Conservation (phyloP, 2,888 invertebrate species). For the Brenthis ino region DNA sequence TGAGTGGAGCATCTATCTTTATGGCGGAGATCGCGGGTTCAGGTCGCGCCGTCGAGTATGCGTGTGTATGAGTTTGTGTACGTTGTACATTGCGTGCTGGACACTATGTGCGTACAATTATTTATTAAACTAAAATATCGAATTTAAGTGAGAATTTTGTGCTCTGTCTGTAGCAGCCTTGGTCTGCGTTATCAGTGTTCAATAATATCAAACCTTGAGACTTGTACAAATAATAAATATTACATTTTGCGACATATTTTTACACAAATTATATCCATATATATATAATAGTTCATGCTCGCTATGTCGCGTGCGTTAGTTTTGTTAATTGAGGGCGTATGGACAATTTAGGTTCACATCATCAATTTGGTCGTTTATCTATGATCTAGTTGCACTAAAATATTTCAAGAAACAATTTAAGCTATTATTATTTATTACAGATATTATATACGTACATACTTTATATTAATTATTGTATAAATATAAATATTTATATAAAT, state of each 20-base stretch:
- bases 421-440: not conserved
- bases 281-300: not conserved
- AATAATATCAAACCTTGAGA: constrained; percentile 8
- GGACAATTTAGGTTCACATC: not conserved
- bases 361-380: not conserved
- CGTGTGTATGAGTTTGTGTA: too few relatives aligned
- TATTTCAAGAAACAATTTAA: not conserved
- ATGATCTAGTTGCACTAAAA: not conserved
- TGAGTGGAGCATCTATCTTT: too few relatives aligned
- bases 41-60: too few relatives aligned
- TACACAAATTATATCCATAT: not conserved
- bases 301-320: not conserved
- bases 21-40: too few relatives aligned
- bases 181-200: constrained; percentile 9
- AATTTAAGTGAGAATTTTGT: not conserved
- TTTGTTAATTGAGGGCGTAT: not conserved
- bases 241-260: constrained; percentile 1
- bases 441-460: not conserved
- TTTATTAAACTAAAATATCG: not conserved
- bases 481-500: too few relatives aligned
- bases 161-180: constrained; percentile 8
- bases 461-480: not conserved
- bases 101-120: too few relatives aligned
- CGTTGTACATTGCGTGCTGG: too few relatives aligned
- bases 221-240: constrained; percentile 13